Evolutionary conservation across 2,888 invertebrate species (phyloP).

Genomic region (Synergus gifuensis): DNA sequence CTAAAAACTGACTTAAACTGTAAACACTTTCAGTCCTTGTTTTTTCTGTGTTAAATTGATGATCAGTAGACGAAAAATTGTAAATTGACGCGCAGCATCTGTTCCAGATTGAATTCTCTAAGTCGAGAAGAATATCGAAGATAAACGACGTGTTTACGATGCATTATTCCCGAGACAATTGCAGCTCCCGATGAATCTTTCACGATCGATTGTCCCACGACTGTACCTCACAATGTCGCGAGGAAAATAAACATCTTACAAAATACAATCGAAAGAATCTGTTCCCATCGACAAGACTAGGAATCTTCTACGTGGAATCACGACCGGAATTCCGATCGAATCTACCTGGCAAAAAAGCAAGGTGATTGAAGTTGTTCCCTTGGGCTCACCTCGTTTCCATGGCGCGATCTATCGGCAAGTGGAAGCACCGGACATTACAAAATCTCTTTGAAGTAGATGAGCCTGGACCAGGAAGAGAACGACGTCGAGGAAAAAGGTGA

Average conservation of each 20-base stretch:
- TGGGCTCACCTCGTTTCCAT: conserved; percentile 71
- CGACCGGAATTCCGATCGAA: conserved; percentile 40
- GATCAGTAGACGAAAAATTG: no score
- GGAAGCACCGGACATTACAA: conserved; percentile 56
- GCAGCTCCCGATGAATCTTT: conserved; percentile 35
- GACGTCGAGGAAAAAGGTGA: conserved; percentile 46
- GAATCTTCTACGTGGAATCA: conserved; percentile 29
- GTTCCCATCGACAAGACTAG: conserved; percentile 19
- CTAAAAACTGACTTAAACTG: no score
- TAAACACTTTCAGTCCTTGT: no score
- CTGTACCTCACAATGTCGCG: background rate
- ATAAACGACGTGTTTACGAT: conserved; percentile 28
- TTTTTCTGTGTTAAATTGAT: no score
- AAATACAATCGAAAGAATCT: conserved; percentile 36
- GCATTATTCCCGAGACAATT: conserved; percentile 27
- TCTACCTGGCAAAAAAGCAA: conserved; percentile 36
- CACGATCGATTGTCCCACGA: conserved; percentile 37
- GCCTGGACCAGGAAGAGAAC: conserved; percentile 50
- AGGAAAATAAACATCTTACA: conserved; percentile 32
- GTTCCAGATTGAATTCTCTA: conserved; percentile 17
- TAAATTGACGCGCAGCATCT: background rate
- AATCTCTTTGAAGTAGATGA: conserved; percentile 51
- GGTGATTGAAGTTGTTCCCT: conserved; percentile 25
- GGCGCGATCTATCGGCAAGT: conserved; percentile 58
- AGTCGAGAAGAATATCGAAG: background rate